A percentile compares a stretch with the other conserved stretches of the same genome.
phyloP scores from a whole-genome alignment of 35 echinoderm and acorn worm genomes.

The Stichopus chloronotus region DNA sequence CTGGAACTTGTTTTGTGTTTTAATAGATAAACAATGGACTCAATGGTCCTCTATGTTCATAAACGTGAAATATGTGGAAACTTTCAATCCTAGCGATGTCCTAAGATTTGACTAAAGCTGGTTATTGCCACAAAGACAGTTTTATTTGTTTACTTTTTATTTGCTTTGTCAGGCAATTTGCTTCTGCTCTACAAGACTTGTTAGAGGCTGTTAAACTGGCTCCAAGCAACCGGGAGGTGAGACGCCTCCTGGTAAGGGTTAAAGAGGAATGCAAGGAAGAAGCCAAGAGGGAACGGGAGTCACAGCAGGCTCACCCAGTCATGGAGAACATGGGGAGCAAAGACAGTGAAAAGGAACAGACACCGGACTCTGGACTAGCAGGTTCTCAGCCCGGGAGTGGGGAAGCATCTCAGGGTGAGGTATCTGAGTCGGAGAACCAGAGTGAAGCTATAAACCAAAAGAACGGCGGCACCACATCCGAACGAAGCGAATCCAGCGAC shows the following conservation, averaged over 20 bases:
- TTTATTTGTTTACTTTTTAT: slow-evolving; percentile 28
- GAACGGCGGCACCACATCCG: slow-evolving; percentile 16
- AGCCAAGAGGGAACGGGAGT: slow-evolving; percentile 82
- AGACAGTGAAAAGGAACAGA: slow-evolving; percentile 67
- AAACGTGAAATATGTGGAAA: too few relatives aligned
- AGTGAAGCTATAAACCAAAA: slow-evolving; percentile 17
- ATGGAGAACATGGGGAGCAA: slow-evolving; percentile 56
- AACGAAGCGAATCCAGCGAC: slow-evolving; percentile 49
- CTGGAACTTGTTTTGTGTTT: too few relatives aligned
- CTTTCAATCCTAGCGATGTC: too few relatives aligned
- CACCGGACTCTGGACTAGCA: slow-evolving; percentile 74
- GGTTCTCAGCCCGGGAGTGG: slow-evolving; percentile 82
- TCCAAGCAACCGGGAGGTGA: slow-evolving; percentile 91
- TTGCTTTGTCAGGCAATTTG: slow-evolving; percentile 78
- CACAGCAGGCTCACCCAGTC: slow-evolving; percentile 49
- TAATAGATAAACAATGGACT: too few relatives aligned
- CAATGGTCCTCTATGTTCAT: too few relatives aligned
- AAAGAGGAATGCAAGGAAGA: slow-evolving; percentile 99
- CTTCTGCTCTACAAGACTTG: slow-evolving; percentile 91
- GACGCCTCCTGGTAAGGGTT: slow-evolving; percentile 85
- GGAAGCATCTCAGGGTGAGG: slow-evolving; percentile 73
- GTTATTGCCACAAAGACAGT: too few relatives aligned
- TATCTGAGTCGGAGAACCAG: slow-evolving; percentile 67
- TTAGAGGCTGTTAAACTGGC: slow-evolving; percentile 94
- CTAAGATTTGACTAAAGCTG: too few relatives aligned